A percentile compares a stretch with the other conserved stretches of the same genome.
Conservation (phyloP, 2,797 vertebrate genomes). For the Micropoecilia bifurca region DNA sequence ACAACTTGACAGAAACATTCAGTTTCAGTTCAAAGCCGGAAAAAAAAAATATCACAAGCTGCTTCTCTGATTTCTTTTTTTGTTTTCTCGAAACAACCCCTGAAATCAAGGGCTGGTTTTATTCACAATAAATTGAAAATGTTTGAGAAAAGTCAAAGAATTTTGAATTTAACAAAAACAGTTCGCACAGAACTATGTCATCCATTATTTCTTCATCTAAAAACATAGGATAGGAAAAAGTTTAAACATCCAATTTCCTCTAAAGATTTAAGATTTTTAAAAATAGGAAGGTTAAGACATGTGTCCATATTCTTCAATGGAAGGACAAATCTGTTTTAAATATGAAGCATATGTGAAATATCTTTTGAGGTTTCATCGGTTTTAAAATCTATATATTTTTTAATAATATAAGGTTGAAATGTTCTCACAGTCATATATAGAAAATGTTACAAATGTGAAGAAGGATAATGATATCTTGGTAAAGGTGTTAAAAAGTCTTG, state of each 20-base stretch:
- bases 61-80: neutral
- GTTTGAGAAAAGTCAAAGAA: neutral
- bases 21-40: neutral
- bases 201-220: neutral
- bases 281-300: neutral
- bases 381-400: neutral
- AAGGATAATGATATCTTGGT: neutral
- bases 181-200: neutral
- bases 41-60: neutral
- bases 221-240: neutral
- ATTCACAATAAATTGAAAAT: neutral
- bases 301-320: neutral
- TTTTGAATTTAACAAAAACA: neutral
- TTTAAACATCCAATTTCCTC: neutral
- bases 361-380: neutral
- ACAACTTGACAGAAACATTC: neutral
- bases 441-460: neutral
- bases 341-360: neutral
- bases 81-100: neutral
- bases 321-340: neutral
- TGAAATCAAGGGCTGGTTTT: neutral
- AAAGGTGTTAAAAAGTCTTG: neutral
- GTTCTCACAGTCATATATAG: neutral
- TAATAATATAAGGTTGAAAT: neutral
- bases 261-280: neutral